Conservation (phyloP, 2,797 vertebrate species). For the Epinephelus coioides region DNA sequence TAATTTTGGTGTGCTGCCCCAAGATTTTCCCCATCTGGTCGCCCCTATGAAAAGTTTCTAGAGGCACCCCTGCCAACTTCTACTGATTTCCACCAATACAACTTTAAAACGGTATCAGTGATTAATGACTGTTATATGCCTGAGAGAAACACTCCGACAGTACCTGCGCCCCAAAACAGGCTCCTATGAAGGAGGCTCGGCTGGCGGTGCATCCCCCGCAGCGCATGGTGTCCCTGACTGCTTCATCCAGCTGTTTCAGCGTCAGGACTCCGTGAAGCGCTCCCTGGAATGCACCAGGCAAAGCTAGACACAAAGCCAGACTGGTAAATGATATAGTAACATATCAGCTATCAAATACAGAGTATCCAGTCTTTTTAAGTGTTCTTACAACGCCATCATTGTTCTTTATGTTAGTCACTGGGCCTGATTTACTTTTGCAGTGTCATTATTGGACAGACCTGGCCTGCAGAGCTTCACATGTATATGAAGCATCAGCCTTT, state of each 20-base stretch:
- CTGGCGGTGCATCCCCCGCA: slow-evolving; percentile 83
- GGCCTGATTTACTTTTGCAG: not conserved
- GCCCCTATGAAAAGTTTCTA: too few relatives aligned
- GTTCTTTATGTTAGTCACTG: not conserved
- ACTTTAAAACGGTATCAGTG: not conserved
- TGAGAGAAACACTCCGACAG: not conserved
- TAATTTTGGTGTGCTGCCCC: too few relatives aligned
- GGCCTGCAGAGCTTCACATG: not conserved
- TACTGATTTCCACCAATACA: not conserved
- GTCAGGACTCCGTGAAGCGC: slow-evolving; percentile 83
- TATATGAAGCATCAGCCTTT: slow-evolving; percentile 36
- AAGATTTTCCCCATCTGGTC: too few relatives aligned
- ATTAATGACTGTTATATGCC: not conserved
- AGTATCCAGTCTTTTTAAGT: not conserved
- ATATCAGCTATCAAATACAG: not conserved
- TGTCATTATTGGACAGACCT: not conserved
- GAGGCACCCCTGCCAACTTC: too few relatives aligned
- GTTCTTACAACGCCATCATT: not conserved
- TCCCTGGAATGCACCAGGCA: slow-evolving; percentile 84
- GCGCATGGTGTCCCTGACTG: slow-evolving; percentile 83
- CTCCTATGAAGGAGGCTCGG: slow-evolving; percentile 82
- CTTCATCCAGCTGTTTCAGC: slow-evolving; percentile 73
- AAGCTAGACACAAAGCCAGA: slow-evolving; percentile 61
- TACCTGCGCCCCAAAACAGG: slow-evolving; percentile 85
- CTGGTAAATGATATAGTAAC: not conserved